Evolutionary conservation across 2,888 invertebrate species (phyloP), one percentile per base, ranked within the genome.

Genomic region (Cheilosia impressa): DNA sequence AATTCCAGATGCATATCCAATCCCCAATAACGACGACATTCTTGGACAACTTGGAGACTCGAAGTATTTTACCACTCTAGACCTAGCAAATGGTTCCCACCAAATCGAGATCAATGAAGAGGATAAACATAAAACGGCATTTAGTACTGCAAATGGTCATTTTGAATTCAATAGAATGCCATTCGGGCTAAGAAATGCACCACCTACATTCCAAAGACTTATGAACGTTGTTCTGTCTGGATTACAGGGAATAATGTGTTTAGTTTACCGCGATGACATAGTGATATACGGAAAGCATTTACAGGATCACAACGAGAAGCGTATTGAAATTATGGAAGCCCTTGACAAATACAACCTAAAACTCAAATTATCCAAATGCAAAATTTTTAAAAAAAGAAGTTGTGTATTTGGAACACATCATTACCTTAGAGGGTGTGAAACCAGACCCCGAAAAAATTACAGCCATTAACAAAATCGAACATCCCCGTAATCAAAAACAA

Each of bases 131-230:
- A 72, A 72, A 53, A 72, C 72, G 13, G 72, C 62, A 45, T 72
- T 62, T 13, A 52, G 41, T 15, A 72, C 52, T 10, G 15, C 19
- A 3, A 24, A 24, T 27, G 41, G 60, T 27, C 60, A 55, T 17
- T 75, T 34, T 13, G 57, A 65, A 31, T 62, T 43, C 15, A 62
- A 55, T 41, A 52, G 55, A 24, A 63, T 73, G 73, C 55, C 73
- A 15, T 73, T 63, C 27, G 73, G 63, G 5, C 27, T n/a, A n/a
- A n/a, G n/a, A n/a, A n/a, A n/a, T n/a, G n/a, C n/a, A n/a, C n/a
- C n/a, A n/a, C n/a, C n/a, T 73, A 65, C 75, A 34, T 75, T 75
- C 19, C 75, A 75, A 24, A 34, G 75, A 24, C 47, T 65, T n/a
- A 73, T 73, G 62, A 73, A 62, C 38, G 9, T 27, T 34, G 55